Conservation (phyloP, 2,113 vertebrate genomes). For the Anarhynchus alexandrinus region DNA sequence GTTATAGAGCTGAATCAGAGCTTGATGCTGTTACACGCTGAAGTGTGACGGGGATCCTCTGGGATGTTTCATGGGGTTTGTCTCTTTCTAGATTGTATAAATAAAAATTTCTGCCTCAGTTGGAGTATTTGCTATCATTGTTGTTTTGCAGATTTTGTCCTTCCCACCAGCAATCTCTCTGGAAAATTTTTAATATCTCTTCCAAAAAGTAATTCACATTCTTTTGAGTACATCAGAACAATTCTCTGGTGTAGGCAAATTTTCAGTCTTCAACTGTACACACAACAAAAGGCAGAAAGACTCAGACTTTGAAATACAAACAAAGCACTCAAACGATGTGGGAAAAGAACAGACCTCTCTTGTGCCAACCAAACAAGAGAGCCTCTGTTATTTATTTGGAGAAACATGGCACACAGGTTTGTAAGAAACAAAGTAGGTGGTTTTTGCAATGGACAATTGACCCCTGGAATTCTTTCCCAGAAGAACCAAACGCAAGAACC, state of each 20-base stretch:
- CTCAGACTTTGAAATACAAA: not conserved
- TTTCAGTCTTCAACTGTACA: not conserved
- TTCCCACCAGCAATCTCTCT: not conserved
- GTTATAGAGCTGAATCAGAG: not conserved
- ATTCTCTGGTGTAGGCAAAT: slow-evolving; percentile 37
- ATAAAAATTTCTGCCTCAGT: slow-evolving; percentile 14
- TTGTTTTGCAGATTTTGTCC: slow-evolving; percentile 21
- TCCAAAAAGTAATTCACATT: slow-evolving; percentile 24
- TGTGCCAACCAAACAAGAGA: slow-evolving; percentile 25
- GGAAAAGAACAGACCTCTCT: slow-evolving; percentile 29
- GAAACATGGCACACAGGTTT: not conserved
- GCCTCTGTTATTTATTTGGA: not conserved
- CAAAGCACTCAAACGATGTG: not conserved
- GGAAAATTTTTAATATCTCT: not conserved
- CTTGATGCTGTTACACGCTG: not conserved
- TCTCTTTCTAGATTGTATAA: not conserved
- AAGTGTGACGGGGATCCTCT: not conserved
- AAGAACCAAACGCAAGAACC: not conserved
- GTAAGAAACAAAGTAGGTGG: not conserved
- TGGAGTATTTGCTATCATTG: not conserved
- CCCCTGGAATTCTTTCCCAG: not conserved
- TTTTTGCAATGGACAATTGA: not conserved
- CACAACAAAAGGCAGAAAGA: not conserved
- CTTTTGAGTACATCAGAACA: not conserved
- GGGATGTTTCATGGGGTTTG: not conserved